A percentile compares a stretch with the other conserved stretches of the same genome.
Conservation (phyloP, 2,797 vertebrate genomes). For the Prunella strophiata region DNA sequence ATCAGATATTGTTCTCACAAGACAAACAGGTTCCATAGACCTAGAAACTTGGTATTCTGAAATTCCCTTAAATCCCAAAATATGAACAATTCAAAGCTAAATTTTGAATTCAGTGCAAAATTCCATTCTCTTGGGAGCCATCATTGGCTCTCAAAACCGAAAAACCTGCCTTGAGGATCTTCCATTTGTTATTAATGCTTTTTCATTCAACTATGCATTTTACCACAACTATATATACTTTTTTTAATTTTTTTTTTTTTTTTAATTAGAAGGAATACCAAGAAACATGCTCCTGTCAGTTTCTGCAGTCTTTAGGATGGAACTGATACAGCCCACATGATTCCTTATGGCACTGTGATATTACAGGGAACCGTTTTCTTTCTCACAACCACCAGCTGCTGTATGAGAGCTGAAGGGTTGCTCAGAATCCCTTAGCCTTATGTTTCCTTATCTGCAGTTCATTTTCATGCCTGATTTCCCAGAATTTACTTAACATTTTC, state of each 20-base stretch:
- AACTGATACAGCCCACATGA: background rate
- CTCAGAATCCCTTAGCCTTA: slow-evolving; percentile 52
- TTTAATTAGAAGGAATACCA: background rate
- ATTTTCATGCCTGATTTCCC: slow-evolving; percentile 40
- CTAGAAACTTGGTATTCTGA: background rate
- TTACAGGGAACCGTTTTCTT: background rate
- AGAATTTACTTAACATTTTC: slow-evolving; percentile 66
- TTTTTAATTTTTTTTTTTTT: background rate
- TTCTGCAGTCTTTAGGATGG: background rate
- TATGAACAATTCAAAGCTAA: background rate
- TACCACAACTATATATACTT: background rate
- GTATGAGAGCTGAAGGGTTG: slow-evolving; percentile 22
- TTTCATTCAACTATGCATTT: background rate
- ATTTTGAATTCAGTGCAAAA: background rate
- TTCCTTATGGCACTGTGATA: background rate
- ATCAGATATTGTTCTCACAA: background rate
- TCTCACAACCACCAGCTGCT: slow-evolving; percentile 33
- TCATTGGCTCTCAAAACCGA: background rate
- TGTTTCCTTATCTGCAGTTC: slow-evolving; percentile 44
- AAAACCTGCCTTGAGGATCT: background rate
- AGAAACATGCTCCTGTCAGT: background rate
- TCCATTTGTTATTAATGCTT: background rate
- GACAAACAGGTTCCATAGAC: background rate
- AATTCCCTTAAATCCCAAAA: background rate
- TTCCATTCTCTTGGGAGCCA: background rate